These are phyloP conservation scores for Epistrophella euchroma DNA, from an alignment of 2,888 invertebrate species.

Conservation along the genomic window DNA sequence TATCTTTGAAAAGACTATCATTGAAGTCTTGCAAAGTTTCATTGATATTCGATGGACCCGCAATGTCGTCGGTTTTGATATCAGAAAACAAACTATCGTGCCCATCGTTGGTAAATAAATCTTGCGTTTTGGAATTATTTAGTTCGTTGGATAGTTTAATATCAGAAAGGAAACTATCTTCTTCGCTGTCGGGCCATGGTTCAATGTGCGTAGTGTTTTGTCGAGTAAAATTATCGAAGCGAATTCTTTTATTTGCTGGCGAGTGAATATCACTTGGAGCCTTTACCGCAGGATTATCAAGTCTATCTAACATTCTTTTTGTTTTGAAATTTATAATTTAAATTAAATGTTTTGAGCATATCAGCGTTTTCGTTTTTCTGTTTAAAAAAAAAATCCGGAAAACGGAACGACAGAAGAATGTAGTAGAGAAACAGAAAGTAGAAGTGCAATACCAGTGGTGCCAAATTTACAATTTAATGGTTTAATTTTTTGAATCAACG, in stretches of 20 bases:
- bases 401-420: neutral
- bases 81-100: conserved; percentile 76
- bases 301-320: conserved; percentile 26
- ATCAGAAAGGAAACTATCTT: conserved; percentile 80
- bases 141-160: conserved; percentile 76
- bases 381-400: neutral
- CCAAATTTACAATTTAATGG: neutral
- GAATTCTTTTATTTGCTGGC: conserved; percentile 28
- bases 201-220: neutral
- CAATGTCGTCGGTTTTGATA: conserved; percentile 46
- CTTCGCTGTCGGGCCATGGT: conserved; percentile 75
- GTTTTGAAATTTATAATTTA: neutral
- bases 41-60: neutral
- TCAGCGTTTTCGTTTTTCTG: neutral
- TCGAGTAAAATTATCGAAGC: neutral
- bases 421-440: conserved; percentile 5
- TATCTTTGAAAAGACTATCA: conserved; percentile 79
- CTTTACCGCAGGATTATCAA: neutral
- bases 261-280: neutral
- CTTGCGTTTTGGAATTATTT: conserved; percentile 10
- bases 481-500: no score
- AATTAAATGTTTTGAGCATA: neutral
- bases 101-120: conserved; percentile 49
- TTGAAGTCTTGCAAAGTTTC: conserved; percentile 65
- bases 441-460: neutral